Percentiles rank a stretch among this genome's conserved stretches.
phyloP scores from a whole-genome alignment of 2,888 invertebrate genomes.

The Erynnis tages region DNA sequence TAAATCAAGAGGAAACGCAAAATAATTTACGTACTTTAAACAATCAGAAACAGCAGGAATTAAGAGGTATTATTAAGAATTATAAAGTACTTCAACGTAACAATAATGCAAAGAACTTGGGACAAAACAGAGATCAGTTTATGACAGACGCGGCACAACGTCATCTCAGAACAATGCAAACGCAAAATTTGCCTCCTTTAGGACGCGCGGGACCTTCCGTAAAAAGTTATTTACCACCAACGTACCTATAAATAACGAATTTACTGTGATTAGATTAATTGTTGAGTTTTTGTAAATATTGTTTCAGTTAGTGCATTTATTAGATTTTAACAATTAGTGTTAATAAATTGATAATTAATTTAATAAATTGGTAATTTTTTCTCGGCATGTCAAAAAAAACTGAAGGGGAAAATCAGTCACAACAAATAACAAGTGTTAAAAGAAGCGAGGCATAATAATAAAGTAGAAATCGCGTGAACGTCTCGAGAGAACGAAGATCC shows the following conservation, averaged over 20 bases:
- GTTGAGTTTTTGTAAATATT: slow-evolving; percentile 55
- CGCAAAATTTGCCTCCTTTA: slow-evolving; percentile 60
- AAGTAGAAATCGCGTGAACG: slow-evolving; percentile 54
- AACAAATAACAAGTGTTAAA: slow-evolving; percentile 33
- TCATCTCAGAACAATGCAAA: slow-evolving; percentile 48
- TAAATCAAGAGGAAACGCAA: slow-evolving; percentile 35
- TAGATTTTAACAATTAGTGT: slow-evolving; percentile 43
- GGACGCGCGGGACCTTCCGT: slow-evolving; percentile 71
- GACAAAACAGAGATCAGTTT: slow-evolving; percentile 45
- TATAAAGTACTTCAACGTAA: slow-evolving; percentile 71
- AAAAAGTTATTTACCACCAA: slow-evolving; percentile 69
- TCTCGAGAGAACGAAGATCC: slow-evolving; percentile 37
- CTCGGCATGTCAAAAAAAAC: slow-evolving; percentile 5
- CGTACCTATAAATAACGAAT: slow-evolving; percentile 50
- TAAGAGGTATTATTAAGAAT: slow-evolving; percentile 66
- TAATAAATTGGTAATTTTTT: background rate
- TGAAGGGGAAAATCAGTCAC: slow-evolving; percentile 12
- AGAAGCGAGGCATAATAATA: slow-evolving; percentile 46
- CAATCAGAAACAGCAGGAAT: slow-evolving; percentile 54
- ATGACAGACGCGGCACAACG: slow-evolving; percentile 51
- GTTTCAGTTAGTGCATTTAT: slow-evolving; percentile 60
- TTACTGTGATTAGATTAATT: slow-evolving; percentile 52
- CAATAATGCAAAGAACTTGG: slow-evolving; percentile 46
- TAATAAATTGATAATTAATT: slow-evolving; percentile 25
- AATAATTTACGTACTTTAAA: slow-evolving; percentile 43